Evolutionary conservation across 2,888 invertebrate species (phyloP), one percentile per base, ranked within the genome.

Genomic region (Theretra japonica): DNA sequence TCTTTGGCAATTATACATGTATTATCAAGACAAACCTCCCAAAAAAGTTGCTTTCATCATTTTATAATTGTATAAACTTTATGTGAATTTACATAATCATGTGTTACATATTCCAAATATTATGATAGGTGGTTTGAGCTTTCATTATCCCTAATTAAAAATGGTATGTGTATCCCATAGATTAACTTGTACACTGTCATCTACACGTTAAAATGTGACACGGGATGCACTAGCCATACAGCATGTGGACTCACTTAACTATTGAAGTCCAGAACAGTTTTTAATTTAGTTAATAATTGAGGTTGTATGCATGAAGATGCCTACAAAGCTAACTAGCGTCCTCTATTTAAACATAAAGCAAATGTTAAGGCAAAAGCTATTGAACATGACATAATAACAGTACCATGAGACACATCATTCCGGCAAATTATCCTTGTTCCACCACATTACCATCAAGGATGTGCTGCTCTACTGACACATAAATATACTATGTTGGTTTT

Each of bases 131-230:
- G n/a, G 53, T 53, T 17, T 53, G 17, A n/a, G 53, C n/a, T 53
- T n/a, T 53, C n/a, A 53, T 19, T 3, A 17, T 53, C n/a, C 53
- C 19, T 53, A 53, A n/a, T 53, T 53, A 5, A 53, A 1, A 53
- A 53, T 19, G 17, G n/a, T 53, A 53, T 53, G 53, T 53, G 53
- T 53, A 7, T 53, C n/a, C 19, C 11, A 5, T 23, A 65, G 23
- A 65, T 65, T 15, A 17, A 65, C 8, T 60, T 75, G 73, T 71
- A 76, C 79, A 48, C 23, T 21, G 41, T 70, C 21, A 56, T 72
- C 69, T 60, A 69, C 65, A 62, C 33, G 62, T 62, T 62, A 30
- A 59, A 21, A 62, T 33, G 41, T 65, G 65, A 23, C 41, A 65
- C 48, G 48, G 65, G 65, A 65, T 65, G 65, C 65, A 65, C 65